Base-by-base conservation (phyloP, 2,113 vertebrate species). In the Felis chaus region DNA sequence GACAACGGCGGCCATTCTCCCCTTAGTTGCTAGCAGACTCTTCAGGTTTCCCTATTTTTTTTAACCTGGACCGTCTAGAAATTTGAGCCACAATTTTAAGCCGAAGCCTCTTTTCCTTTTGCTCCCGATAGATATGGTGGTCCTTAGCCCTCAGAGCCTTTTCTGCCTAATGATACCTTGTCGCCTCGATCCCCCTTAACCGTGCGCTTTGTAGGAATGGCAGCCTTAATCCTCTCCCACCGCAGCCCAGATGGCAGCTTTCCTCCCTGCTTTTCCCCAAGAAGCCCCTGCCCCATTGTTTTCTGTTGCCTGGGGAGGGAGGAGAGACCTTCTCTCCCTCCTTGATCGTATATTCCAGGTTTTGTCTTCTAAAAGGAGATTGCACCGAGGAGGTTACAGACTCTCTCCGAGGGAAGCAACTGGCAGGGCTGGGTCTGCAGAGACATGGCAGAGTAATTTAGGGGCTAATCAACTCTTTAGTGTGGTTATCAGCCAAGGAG, bases 401-500 rank as follows among this genome's bases (percentile, higher is more conserved):
- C 78, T 55, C 66, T 94, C 97, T 93, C 95, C 2, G 81, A 94
- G 92, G 89, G 84, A 91, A 63, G 33, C 36, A 13, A 29, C 84
- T 83, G n/a, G 12, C 81, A 45, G 41, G 85, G 68, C 91, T 71
- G 12, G 13, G 93, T 86, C 93, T 91, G n/a, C 53, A 61, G 97
- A 85, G 93, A 96, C 33, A 0, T 7, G 6, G 82, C 63, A 55
- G 53, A 93, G 78, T 93, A 95, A 93, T 91, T 91, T 55, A 95
- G 89, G 97, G 86, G 45, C 93, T 94, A 89, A 96, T 97, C 96
- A 82, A 69, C 95, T 91, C 97, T 89, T 91, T n/a, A 96, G 97
- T 93, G n/a, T 93, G 84, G 88, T 97, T 96, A 86, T 95, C 89
- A 74, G 89, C 80, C 45, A 69, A 96, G 80, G 97, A 81, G 39